Evolutionary conservation across 2,113 vertebrate genomes (phyloP).

Genomic region (Epinephelus cyanopodus): DNA sequence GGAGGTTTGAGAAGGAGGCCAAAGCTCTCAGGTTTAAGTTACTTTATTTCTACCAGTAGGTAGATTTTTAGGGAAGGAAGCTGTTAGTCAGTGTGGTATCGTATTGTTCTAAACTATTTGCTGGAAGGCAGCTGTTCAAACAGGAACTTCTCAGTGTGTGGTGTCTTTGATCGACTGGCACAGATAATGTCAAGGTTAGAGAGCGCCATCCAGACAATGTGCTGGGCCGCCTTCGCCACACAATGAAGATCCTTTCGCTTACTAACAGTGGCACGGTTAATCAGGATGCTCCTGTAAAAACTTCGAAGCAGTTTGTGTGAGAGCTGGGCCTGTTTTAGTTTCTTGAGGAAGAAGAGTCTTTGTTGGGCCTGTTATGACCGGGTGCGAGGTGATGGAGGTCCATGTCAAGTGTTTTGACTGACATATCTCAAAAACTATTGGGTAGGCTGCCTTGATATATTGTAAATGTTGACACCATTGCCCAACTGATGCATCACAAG

Average conservation of each 20-base stretch:
- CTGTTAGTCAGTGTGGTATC: neutral
- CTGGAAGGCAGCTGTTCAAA: neutral
- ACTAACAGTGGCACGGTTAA: neutral
- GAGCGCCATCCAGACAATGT: neutral
- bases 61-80: neutral
- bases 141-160: neutral
- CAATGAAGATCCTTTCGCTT: neutral
- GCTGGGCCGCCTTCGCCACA: neutral
- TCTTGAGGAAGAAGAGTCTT: no score
- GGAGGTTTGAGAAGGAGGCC: neutral
- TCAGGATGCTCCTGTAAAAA: neutral
- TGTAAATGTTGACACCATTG: neutral
- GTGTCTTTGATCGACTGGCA: neutral
- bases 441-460: no score
- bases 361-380: no score
- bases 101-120: neutral
- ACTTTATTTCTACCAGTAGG: neutral
- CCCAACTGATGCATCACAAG: neutral
- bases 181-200: neutral
- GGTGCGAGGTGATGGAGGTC: no score
- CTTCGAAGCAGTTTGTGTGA: no score
- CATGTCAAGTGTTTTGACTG: no score
- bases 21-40: no score
- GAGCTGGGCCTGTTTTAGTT: no score
- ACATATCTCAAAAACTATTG: no score